Evolutionary conservation across 2,113 vertebrate genomes (phyloP).

Genomic region (Nipponia nippon): DNA sequence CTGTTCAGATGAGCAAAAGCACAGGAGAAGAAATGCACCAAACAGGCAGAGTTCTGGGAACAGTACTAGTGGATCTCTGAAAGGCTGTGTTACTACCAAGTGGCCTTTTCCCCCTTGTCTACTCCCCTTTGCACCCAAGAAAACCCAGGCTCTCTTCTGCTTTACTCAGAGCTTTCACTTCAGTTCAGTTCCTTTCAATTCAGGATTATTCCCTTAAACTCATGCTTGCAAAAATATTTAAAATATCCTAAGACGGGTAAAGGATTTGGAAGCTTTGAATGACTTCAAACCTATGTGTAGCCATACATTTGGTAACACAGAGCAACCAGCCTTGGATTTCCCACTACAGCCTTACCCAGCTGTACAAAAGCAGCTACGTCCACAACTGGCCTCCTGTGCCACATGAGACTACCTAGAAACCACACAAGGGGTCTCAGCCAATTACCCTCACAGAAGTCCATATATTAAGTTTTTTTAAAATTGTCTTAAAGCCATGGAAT

Average conservation of each 20-base stretch:
- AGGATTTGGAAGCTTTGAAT: neutral
- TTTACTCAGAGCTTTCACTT: neutral
- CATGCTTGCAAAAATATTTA: neutral
- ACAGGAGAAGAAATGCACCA: neutral
- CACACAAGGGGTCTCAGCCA: neutral
- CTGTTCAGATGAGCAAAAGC: neutral
- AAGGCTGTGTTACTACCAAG: neutral
- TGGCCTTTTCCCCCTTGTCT: neutral
- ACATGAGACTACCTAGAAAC: constrained; percentile 1
- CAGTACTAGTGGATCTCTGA: neutral
- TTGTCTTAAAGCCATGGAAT: neutral
- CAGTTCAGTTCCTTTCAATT: neutral
- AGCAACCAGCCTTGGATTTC: neutral
- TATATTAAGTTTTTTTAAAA: neutral
- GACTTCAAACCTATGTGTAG: neutral
- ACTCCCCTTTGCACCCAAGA: neutral
- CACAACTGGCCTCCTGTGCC: neutral
- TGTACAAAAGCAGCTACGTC: neutral
- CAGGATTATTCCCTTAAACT: neutral
- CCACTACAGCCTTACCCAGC: neutral
- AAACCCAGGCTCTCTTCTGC: neutral
- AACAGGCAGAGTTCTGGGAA: neutral
- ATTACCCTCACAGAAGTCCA: neutral
- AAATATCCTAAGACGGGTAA: neutral
- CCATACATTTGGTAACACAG: neutral